phyloP scores from a whole-genome alignment of 2,113 vertebrate genomes.

The Eira barbara region DNA sequence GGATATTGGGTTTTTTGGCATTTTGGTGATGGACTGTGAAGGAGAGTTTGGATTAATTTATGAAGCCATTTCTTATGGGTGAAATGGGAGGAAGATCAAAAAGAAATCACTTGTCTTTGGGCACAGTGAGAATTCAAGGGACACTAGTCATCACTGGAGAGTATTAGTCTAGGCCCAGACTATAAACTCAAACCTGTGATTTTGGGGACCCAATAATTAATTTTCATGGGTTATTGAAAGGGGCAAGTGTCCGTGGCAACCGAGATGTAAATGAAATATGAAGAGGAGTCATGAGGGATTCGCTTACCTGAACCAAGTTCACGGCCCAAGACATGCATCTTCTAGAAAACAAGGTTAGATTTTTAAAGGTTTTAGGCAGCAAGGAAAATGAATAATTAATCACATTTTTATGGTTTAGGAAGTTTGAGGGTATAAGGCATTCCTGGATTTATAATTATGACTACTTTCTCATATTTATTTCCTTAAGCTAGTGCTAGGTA shows the following conservation, averaged over 20 bases:
- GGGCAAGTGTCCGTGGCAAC: neutral
- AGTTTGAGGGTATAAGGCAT: neutral
- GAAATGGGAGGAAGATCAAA: neutral
- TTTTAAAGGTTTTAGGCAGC: neutral
- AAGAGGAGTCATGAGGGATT: neutral
- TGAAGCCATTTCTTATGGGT: neutral
- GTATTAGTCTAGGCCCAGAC: fast-evolving
- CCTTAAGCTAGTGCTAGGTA: neutral
- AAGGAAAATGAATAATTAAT: neutral
- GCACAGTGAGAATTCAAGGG: neutral
- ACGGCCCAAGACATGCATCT: neutral
- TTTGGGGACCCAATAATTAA: neutral
- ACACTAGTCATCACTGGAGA: fast-evolving
- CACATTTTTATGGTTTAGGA: neutral
- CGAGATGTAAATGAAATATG: neutral
- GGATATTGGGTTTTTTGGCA: fast-evolving
- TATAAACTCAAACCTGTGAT: neutral
- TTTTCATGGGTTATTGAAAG: neutral
- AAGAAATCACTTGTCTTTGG: neutral
- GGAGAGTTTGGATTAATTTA: neutral
- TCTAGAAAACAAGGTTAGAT: neutral
- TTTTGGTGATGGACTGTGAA: neutral
- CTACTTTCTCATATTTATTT: neutral
- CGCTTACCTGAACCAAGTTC: neutral
- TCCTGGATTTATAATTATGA: neutral